Base-by-base conservation (phyloP, 1,140 invertebrate species). In the Drosophila neocordata region DNA sequence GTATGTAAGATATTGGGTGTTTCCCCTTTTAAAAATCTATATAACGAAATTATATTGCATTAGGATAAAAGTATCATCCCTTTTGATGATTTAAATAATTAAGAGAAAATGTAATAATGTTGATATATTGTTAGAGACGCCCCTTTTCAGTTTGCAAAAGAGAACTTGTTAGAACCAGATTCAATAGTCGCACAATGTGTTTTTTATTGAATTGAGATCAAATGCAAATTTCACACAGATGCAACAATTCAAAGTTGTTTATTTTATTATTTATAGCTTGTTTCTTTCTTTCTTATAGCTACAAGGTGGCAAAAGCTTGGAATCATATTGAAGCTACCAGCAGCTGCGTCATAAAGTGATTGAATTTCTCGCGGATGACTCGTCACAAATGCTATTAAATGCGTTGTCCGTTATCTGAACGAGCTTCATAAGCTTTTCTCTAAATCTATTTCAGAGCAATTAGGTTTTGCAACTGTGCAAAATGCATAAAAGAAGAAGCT, bases 111-210 rank as follows among this genome's bases (percentile, higher is more conserved):
- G 2, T 4, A 48, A 9, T 11, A 2, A 53, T 31, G 27, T 27
- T 52, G 34, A 38, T 52, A 9, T 62, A 55, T 31, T 31, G 27
- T 31, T 31, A 59, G 71, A 52, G 8, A 35, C 38, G 20, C 34
- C 51, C 15, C 27, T 35, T 15, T 9, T 12, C 13, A 35, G 11
- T 38, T 61, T 44, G 55, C 20, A n/a, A 38, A 37, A 1, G 20
- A 41, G 22, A 75, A 53, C 71, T 68, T 38, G 72, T 35, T 51
- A 22, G 13, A 75, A 69, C 71, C 65, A 58, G 71, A 75, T 57
- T 75, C 65, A 75, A 75, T 74, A 61, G 73, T 67, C 56, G 12
- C 70, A 52, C 56, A 56, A 67, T 73, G 41, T 48, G 41, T 48
- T 9, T 48, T 74, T 74, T 61, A 60, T 67, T 74, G 13, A 67